Base-by-base conservation (phyloP, 2,797 vertebrate species). In the Megaceryle alcyon region DNA sequence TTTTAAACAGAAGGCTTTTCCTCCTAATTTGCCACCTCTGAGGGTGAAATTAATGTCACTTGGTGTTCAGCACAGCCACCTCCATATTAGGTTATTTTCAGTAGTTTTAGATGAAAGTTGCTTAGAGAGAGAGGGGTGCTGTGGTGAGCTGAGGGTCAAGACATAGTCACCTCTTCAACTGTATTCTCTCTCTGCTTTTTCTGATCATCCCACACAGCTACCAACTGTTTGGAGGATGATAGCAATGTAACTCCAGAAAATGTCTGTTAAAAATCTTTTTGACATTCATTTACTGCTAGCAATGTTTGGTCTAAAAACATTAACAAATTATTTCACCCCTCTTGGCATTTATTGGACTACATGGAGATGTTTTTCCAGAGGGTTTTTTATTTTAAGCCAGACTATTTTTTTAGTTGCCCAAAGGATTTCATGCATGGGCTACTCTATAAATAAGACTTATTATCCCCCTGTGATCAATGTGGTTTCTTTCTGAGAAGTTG, bases 381-480 rank as follows among this genome's bases (percentile, higher is more conserved):
- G 15, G 53, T 59, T 44, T 76, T 41, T 65, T 73, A 26, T 15
- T 71, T 9, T 61, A 90, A 86, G 25, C 13, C 69, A 78, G 68
- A 25, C 53, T 91, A 2, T 89, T 95, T 96, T 95, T 37, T 66
- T 92, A 93, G 86, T 59, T 93, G 68, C 93, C 73, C 90, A 92
- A 71, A 87, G 92, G 95, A 89, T 68, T 96, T 95, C 14, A 89
- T 37, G 75, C 94, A 83, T 93, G 88, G 88, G 39, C 23, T 93
- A 89, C 86, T 87, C 88, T 81, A 91, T 89, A 96, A 96, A 95
- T 82, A 92, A 92, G 73, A 90, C 23, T 92, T 95, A 94, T 87
- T 94, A 92, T 89, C 51, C 95, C 83, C 90, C 43, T n/a, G 64
- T 41, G 94, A 43, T 14, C 9, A 92, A 85, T 87, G 56, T 69